A percentile compares a stretch with the other conserved stretches of the same genome.
Evolutionary conservation across 2,797 vertebrate genomes (phyloP).

Genomic region (Chloroceryle inda): DNA sequence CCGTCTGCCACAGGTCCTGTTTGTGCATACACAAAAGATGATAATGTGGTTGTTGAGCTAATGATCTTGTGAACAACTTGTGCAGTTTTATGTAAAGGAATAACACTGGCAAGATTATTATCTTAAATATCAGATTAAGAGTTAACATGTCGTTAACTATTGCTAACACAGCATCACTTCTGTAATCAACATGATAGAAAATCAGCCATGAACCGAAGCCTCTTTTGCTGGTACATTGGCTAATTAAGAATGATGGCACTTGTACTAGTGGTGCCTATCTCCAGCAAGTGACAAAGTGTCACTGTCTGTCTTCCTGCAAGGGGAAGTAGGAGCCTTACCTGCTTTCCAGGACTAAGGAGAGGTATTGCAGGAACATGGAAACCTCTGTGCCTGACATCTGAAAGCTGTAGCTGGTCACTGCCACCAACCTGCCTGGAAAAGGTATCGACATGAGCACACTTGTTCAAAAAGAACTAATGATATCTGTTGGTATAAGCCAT

Average conservation of each 20-base stretch:
- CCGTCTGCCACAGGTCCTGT: rapidly evolving
- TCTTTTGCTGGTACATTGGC: background rate
- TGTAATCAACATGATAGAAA: background rate
- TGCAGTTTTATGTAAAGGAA: background rate
- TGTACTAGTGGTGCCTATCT: background rate
- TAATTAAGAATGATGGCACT: background rate
- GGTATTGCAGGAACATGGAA: background rate
- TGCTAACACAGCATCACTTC: background rate
- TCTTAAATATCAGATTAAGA: background rate
- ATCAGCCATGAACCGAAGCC: background rate
- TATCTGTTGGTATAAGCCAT: background rate
- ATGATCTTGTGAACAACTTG: background rate
- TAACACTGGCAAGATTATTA: background rate
- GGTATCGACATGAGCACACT: background rate
- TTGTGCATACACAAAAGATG: background rate
- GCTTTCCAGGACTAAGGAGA: background rate
- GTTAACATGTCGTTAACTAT: background rate
- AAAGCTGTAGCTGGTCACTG: background rate
- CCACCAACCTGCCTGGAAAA: background rate
- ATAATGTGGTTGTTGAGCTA: background rate
- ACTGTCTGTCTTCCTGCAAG: background rate
- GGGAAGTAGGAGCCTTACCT: background rate
- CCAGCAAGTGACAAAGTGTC: background rate
- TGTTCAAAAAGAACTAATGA: background rate
- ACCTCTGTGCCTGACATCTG: background rate